Evolutionary conservation across 64 coral and sea anemone species (phyloP).

Genomic region (Porites lutea): DNA sequence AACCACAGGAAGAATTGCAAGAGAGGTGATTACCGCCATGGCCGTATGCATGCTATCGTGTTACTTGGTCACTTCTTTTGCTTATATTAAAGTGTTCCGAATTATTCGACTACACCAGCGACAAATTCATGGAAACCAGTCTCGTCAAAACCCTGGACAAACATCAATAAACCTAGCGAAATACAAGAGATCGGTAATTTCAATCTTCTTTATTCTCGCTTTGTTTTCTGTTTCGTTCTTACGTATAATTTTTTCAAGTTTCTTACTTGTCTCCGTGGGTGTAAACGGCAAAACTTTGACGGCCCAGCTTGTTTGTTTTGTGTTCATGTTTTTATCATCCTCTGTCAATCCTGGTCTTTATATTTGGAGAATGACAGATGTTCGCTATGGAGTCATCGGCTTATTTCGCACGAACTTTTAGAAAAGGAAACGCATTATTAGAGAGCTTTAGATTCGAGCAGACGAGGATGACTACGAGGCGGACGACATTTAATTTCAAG

Average conservation of each 20-base stretch:
- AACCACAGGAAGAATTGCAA: not conserved
- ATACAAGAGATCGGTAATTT: not conserved
- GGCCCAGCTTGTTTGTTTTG: no score
- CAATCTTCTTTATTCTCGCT: not conserved
- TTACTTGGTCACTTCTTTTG: not conserved
- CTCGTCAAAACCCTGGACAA: not conserved
- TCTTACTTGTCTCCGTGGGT: no score
- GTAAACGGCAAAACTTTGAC: no score
- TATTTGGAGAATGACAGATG: not conserved
- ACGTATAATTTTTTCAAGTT: no score
- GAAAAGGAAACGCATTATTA: not conserved
- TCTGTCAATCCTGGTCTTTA: conserved; percentile 1
- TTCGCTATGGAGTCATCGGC: not conserved
- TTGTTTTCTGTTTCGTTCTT: not conserved
- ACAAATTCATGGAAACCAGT: not conserved
- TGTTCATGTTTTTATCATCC: no score
- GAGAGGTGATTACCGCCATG: not conserved
- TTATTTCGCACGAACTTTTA: not conserved
- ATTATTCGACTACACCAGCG: not conserved
- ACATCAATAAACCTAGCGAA: not conserved
- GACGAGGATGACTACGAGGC: no score
- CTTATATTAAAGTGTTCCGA: not conserved
- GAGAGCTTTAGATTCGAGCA: no score
- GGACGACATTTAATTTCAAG: no score
- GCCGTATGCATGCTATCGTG: not conserved